Base-by-base conservation (phyloP, 2,797 vertebrate species). In the Galago senegalensis region DNA sequence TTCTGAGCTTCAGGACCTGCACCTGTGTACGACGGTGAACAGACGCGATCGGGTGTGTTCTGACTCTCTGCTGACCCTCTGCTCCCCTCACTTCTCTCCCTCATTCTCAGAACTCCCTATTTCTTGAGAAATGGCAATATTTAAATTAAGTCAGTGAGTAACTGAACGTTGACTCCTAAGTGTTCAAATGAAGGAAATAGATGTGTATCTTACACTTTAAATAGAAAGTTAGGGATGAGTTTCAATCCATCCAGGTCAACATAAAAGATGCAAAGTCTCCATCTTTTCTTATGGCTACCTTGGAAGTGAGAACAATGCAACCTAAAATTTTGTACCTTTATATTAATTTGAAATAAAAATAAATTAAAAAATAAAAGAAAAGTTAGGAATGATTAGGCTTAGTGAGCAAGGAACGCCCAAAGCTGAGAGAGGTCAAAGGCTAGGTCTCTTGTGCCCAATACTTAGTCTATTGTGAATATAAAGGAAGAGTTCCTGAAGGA, bases 11-110 rank as follows among this genome's bases (percentile, higher is more conserved):
- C n/a, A 58, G 25, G 53, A 37, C 53, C 27, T 17, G 7, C 21
- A 58, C 21, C n/a, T 13, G 5, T 9, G 16, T 14, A 25, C 4
- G 4, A 17, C 10, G 53, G n/a, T 8, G 23, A 80, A 37, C n/a
- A 25, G 56, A 5, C 16, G 17, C 21, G 5, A 80, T 34, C 3
- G 0, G 1, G 7, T 10, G 53, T 17, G 13, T 80, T 37, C 53
- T 80, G 77, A 27, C 53, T 16, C n/a, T 58, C 31, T 53, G 25
- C 4, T 14, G 7, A 37, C n/a, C 53, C 23, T 7, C n/a, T 23
- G 23, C 56, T 80, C 20, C 3, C 49, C 3, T 67, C 31, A 34
- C 4, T 9, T 67, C 49, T 3, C 77, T 58, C 53, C 56, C 53
- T 58, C n/a, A 43, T 80, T 37, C 53, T 27, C 53, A 58, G 31